Conservation (phyloP, 2,113 vertebrate species). For the Lampris megalopsis region DNA sequence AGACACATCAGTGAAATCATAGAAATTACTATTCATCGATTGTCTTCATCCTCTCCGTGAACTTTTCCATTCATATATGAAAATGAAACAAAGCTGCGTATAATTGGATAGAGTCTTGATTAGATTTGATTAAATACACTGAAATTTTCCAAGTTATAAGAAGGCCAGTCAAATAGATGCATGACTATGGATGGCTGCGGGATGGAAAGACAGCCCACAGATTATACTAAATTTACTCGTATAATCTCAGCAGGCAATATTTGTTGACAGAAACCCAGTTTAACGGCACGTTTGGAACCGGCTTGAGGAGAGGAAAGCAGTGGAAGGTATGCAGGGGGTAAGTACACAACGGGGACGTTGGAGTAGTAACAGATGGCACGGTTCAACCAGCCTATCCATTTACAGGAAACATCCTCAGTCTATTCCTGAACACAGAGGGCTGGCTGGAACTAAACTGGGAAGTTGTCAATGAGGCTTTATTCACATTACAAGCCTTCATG, state of each 20-base stretch:
- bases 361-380: constrained; percentile 68
- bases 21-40: not conserved
- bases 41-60: not conserved
- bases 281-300: constrained; percentile 43
- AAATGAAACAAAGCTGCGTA: not conserved
- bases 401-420: constrained; percentile 65
- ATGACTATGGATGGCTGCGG: too few relatives aligned
- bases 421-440: constrained; percentile 64
- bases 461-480: constrained; percentile 42
- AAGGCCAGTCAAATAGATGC: too few relatives aligned
- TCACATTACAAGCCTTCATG: too few relatives aligned
- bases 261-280: not conserved
- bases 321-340: constrained; percentile 56
- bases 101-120: too few relatives aligned
- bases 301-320: constrained; percentile 47
- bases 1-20: constrained; percentile 32
- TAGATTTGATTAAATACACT: too few relatives aligned
- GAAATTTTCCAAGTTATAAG: too few relatives aligned
- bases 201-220: too few relatives aligned
- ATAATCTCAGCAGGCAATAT: not conserved
- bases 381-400: constrained; percentile 58
- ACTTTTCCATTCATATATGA: not conserved
- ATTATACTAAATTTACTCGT: too few relatives aligned
- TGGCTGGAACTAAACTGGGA: constrained; percentile 45
- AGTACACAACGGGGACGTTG: constrained; percentile 55